phyloP scores from a whole-genome alignment of 2,888 invertebrate genomes.

The Drosophila nigritarsus region DNA sequence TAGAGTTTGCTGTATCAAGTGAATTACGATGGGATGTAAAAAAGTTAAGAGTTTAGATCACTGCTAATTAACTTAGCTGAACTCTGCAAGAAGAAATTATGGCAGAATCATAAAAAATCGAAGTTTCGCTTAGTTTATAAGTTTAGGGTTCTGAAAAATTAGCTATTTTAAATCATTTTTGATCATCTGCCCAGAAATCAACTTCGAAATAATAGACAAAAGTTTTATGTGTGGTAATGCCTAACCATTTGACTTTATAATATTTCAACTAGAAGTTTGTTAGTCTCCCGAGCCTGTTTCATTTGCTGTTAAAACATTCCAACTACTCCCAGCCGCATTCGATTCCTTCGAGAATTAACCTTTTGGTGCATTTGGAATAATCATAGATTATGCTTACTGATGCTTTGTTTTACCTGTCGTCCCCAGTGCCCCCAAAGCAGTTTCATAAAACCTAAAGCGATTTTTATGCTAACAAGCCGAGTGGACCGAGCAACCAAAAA shows the following conservation, averaged over 20 bases:
- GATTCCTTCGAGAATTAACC: slow-evolving; percentile 37
- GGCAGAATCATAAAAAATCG: neutral
- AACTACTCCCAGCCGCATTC: neutral
- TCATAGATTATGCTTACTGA: slow-evolving; percentile 49
- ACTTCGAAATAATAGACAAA: neutral
- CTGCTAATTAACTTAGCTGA: neutral
- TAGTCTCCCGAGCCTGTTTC: neutral
- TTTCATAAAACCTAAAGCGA: slow-evolving; percentile 39
- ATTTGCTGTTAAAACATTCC: neutral
- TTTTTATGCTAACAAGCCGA: slow-evolving; percentile 47
- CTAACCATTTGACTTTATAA: neutral
- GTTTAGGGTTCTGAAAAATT: neutral
- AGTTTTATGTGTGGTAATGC: neutral
- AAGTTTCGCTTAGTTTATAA: too few species aligned
- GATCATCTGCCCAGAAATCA: neutral
- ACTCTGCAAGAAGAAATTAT: neutral
- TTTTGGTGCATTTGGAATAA: slow-evolving; percentile 44
- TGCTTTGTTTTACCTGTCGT: slow-evolving; percentile 23
- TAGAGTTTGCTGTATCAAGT: neutral
- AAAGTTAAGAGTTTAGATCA: neutral
- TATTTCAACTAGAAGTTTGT: slow-evolving; percentile 10
- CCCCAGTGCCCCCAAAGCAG: slow-evolving; percentile 51
- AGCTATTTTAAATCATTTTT: neutral
- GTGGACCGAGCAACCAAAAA: slow-evolving; percentile 2
- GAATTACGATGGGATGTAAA: neutral